These are phyloP conservation scores for Nestor notabilis DNA, from an alignment of 2,113 vertebrate genomes.

Conservation along the genomic window DNA sequence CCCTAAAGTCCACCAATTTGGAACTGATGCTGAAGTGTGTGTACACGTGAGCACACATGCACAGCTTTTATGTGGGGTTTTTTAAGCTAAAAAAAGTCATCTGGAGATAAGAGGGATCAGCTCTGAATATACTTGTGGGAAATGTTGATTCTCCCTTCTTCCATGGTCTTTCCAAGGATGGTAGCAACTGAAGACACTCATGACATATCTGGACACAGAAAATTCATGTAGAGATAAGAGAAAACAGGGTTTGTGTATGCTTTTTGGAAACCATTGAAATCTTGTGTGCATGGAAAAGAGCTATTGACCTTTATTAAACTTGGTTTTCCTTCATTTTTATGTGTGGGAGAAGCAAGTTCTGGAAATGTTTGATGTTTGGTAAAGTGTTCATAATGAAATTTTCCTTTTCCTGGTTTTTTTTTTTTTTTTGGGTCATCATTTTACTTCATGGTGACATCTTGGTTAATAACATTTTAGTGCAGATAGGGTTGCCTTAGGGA, in stretches of 20 bases:
- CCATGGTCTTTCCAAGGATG: not conserved
- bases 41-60: not conserved
- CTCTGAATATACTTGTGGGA: not conserved
- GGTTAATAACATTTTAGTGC: not conserved
- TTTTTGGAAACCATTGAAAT: not conserved
- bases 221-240: not conserved
- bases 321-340: not conserved
- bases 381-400: not conserved
- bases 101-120: not conserved
- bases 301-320: not conserved
- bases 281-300: not conserved
- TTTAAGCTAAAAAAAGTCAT: not conserved
- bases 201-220: not conserved
- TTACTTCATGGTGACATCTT: not conserved
- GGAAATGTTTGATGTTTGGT: not conserved
- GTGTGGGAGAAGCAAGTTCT: not conserved
- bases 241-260: rapidly evolving
- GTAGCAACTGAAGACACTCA: not conserved
- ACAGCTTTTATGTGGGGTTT: not conserved
- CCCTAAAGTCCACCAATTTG: not conserved
- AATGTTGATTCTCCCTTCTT: not conserved
- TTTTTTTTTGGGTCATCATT: not conserved
- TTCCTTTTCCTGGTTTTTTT: not conserved
- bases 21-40: not conserved
- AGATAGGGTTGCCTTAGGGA: not conserved